A percentile compares a stretch with the other conserved stretches of the same genome.
These are phyloP conservation scores for Seladonia tumulorum DNA, from an alignment of 2,888 invertebrate genomes.

Conservation along the genomic window DNA sequence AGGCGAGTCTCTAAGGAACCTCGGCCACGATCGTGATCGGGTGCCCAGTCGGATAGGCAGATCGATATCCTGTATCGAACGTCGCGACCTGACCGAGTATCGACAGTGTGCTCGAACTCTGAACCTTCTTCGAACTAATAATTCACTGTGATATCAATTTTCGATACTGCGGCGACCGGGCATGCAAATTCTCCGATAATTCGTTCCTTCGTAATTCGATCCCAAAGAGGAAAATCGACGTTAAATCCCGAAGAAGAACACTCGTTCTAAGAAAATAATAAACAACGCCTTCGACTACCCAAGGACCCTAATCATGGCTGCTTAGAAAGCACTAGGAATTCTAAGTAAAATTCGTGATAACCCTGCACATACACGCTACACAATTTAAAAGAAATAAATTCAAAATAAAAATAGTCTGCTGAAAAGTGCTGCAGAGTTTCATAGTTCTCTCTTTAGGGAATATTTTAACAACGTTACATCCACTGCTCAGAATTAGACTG, in stretches of 20 bases:
- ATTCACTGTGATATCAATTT: constrained; percentile 10
- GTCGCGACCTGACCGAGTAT: constrained; percentile 6
- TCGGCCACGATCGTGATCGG: constrained; percentile 53
- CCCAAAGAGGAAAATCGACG: background rate
- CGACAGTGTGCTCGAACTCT: background rate
- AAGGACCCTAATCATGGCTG: too few relatives aligned
- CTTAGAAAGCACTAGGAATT: too few relatives aligned
- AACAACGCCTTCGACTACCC: too few relatives aligned
- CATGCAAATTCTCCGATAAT: background rate
- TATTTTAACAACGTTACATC: too few relatives aligned
- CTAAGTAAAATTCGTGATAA: too few relatives aligned
- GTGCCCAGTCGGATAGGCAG: constrained; percentile 13
- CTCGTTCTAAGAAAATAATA: too few relatives aligned
- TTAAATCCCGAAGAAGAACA: background rate
- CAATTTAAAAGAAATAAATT: too few relatives aligned
- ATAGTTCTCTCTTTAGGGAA: too few relatives aligned
- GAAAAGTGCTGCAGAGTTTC: too few relatives aligned
- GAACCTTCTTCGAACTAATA: constrained; percentile 22
- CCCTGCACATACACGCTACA: too few relatives aligned
- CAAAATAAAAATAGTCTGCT: too few relatives aligned
- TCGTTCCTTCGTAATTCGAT: background rate
- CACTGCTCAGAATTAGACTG: too few relatives aligned
- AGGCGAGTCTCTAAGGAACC: constrained; percentile 68
- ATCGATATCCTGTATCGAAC: constrained; percentile 40
- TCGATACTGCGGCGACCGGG: background rate